A percentile compares a stretch with the other conserved stretches of the same genome.
Evolutionary conservation across 2,113 vertebrate genomes (phyloP).

Genomic region (Miniopterus natalensis): DNA sequence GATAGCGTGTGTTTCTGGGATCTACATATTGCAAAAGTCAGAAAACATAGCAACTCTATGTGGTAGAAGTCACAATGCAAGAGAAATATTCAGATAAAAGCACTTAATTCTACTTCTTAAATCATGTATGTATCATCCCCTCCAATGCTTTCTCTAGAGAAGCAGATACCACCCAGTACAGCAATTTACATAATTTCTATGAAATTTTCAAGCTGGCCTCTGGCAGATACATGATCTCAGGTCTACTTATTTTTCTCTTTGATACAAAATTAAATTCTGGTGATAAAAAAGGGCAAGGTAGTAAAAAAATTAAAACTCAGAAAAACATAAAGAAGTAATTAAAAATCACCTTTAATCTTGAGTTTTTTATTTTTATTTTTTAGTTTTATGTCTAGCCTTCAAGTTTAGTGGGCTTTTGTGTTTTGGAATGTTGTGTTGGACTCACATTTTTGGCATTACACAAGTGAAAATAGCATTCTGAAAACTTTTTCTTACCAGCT

Average conservation of each 20-base stretch:
- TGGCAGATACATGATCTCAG: neutral
- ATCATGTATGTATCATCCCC: neutral
- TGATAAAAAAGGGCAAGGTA: neutral
- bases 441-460: neutral
- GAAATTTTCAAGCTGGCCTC: constrained; percentile 44
- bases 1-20: neutral
- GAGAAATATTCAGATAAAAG: neutral
- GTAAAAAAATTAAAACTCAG: neutral
- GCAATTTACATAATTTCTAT: neutral
- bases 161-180: neutral
- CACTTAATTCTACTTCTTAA: neutral
- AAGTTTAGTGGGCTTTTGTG: neutral
- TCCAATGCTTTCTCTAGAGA: neutral
- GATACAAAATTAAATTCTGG: neutral
- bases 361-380: neutral
- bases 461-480: neutral
- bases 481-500: neutral
- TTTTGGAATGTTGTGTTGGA: neutral
- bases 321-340: neutral
- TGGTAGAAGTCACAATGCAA: neutral
- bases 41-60: neutral
- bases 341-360: neutral
- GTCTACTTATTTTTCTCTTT: neutral
- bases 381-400: neutral
- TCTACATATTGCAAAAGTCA: neutral